A percentile compares a stretch with the other conserved stretches of the same genome.
phyloP scores from a whole-genome alignment of 2,797 vertebrate genomes.

The Mallotus villosus region DNA sequence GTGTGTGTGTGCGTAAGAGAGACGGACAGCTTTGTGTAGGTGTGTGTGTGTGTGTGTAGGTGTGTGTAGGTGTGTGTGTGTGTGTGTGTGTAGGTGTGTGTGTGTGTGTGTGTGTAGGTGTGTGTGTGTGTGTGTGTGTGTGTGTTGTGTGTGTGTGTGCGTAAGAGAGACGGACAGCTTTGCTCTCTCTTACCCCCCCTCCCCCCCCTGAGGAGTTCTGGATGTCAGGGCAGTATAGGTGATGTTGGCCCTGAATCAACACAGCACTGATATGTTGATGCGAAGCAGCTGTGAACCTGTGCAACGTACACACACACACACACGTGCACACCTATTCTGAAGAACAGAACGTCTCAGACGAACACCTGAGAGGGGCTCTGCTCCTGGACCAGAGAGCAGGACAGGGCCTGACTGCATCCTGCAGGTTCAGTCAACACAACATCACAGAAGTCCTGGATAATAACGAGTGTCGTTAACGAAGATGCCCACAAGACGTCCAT shows the following conservation, averaged over 20 bases:
- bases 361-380: no score
- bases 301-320: background rate
- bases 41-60: no score
- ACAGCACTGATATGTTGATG: constrained; percentile 25
- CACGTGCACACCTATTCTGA: background rate
- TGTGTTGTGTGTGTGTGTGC: no score
- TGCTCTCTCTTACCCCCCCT: background rate
- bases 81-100: no score
- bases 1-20: no score
- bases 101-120: no score
- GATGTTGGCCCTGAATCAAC: constrained; percentile 32
- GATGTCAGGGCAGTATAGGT: constrained; percentile 27
- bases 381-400: no score
- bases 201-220: constrained; percentile 14
- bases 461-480: constrained; percentile 40
- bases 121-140: no score
- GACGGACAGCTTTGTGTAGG: background rate
- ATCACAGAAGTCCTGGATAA: constrained; percentile 23
- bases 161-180: background rate
- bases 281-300: constrained; percentile 30
- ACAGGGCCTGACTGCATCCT: no score
- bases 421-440: no score
- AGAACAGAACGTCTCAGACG: no score
- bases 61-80: no score
- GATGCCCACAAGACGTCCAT: constrained; percentile 42